These are phyloP conservation scores for Parotia lawesii DNA, from an alignment of 2,113 vertebrate species.

Conservation along the genomic window DNA sequence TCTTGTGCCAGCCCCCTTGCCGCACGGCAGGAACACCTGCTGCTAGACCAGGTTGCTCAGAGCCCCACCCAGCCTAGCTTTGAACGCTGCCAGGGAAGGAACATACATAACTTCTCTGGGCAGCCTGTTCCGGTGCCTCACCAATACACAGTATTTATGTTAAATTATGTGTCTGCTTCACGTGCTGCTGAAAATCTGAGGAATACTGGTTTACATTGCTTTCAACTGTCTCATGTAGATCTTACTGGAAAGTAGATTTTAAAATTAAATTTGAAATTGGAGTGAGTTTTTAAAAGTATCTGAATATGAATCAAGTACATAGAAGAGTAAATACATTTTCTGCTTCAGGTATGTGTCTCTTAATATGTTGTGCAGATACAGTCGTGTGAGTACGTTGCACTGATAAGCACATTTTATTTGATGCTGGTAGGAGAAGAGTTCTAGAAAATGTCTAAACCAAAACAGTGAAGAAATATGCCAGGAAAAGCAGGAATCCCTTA, in stretches of 20 bases:
- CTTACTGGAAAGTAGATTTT: not conserved
- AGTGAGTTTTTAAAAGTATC: not conserved
- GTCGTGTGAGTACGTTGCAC: accelerated
- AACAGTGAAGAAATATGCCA: accelerated
- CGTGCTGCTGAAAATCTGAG: not conserved
- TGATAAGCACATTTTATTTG: not conserved
- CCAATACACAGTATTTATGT: not conserved
- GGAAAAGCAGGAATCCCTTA: not conserved
- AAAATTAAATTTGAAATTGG: not conserved
- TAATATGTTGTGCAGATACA: not conserved
- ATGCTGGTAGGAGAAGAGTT: not conserved
- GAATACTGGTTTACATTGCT: accelerated
- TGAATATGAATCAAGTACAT: not conserved
- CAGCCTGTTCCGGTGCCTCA: accelerated
- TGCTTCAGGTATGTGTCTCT: accelerated
- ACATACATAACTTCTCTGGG: too few species aligned
- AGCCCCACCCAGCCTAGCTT: too few species aligned
- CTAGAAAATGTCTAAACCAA: not conserved
- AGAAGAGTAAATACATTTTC: not conserved
- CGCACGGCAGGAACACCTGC: not conserved
- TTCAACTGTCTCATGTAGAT: accelerated
- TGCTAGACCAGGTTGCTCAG: not conserved
- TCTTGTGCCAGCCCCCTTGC: accelerated
- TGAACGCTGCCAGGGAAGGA: not conserved
- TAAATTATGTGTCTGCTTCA: not conserved